Evolutionary conservation across 2,797 vertebrate species (phyloP).

Genomic region (Lepidocolaptes lacrymiger): DNA sequence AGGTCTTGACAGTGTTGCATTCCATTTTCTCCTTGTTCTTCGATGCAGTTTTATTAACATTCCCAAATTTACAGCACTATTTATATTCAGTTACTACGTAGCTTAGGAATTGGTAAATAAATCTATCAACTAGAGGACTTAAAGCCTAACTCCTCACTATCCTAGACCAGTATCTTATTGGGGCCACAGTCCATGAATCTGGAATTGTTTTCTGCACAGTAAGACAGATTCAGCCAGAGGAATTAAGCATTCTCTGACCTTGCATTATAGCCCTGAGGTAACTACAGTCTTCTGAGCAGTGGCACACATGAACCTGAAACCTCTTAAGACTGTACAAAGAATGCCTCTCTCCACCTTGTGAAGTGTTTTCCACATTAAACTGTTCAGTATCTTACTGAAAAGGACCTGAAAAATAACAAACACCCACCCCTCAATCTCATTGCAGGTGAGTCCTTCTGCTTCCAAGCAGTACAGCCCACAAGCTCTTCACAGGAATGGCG

Average conservation of each 20-base stretch:
- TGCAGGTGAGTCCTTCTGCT: background rate
- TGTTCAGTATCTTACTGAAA: background rate
- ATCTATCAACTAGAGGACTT: background rate
- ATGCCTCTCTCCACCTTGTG: background rate
- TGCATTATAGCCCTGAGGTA: background rate
- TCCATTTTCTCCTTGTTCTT: background rate
- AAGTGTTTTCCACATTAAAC: background rate
- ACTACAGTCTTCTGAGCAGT: background rate
- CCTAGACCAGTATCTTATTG: fast-evolving
- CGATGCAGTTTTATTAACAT: background rate
- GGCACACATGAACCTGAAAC: background rate
- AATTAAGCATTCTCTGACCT: background rate
- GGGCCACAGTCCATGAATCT: too few relatives aligned
- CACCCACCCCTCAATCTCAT: background rate
- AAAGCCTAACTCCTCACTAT: background rate
- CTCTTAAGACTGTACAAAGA: background rate
- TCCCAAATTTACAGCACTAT: background rate
- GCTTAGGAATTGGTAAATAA: background rate
- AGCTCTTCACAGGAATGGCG: background rate
- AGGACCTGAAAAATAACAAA: background rate
- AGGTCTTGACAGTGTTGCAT: background rate
- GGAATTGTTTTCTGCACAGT: background rate
- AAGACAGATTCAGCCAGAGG: background rate
- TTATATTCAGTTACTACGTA: background rate
- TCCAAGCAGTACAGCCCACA: background rate